Base-by-base conservation (phyloP, 2,888 invertebrate genomes). In the Punctoribates punctum region DNA sequence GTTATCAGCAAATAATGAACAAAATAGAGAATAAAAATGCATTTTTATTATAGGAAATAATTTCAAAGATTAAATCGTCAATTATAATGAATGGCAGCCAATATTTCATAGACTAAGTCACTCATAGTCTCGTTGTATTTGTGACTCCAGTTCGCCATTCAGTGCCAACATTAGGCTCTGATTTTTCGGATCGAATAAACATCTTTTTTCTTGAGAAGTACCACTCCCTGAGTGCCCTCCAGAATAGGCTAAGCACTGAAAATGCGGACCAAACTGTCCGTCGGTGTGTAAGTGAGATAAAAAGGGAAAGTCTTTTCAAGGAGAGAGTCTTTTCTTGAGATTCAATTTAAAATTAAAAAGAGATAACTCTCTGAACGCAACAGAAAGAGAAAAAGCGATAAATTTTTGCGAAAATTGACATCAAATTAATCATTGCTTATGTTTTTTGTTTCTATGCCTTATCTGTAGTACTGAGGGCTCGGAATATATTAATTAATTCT, bases 11-110 rank as follows among this genome's bases (percentile, higher is more conserved):
- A 57, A 57, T 57, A 57, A 51, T 17, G 20, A 17, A 17, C 17
- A 51, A 8, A 51, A n/a, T 51, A 3, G 20, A 51, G 20, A 3
- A 51, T n/a, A 8, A n/a, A 51, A 51, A 51, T 51, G 51, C 4
- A 51, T n/a, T 51, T 42, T 42, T 42, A 42, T 42, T 42, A 42
- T 42, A 42, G 42, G 42, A 42, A 42, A 51, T 51, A 51, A 51
- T 51, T 51, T 51, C 51, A 51, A n/a, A n/a, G 51, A 51, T 51
- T 51, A 51, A n/a, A 51, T 51, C 51, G 51, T 51, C 51, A 51
- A 51, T 51, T 51, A 51, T 51, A 51, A 51, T 51, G 20, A 51
- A 51, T 51, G 11, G 57, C 8, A 23, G n/a, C 23, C 25, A 57
- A 57, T 51, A 51, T 20, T 51, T 51, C 51, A 51, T 51, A 51